Percentiles rank a stretch among this genome's conserved stretches.
Conservation (phyloP, 2,888 invertebrate genomes). For the Papilio demoleus region DNA sequence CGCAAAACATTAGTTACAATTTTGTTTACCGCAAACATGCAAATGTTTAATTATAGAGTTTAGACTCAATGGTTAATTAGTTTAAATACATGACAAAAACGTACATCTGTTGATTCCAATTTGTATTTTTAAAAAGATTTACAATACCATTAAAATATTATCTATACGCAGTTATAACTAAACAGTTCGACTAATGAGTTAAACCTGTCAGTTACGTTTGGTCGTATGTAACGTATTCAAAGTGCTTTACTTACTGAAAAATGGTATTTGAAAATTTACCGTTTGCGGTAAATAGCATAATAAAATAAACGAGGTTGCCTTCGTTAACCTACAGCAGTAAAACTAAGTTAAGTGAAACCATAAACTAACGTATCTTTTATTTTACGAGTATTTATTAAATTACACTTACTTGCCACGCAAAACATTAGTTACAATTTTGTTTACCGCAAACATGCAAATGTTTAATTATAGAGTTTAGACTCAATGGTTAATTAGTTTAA, state of each 20-base stretch:
- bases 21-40: constrained; percentile 12
- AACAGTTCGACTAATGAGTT: too few relatives aligned
- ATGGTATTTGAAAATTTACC: background rate
- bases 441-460: constrained; percentile 15
- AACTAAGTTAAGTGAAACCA: constrained; percentile 23
- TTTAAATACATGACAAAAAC: background rate
- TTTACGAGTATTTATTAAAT: too few relatives aligned
- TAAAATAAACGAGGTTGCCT: constrained; percentile 19
- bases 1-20: constrained; percentile 8
- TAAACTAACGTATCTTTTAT: constrained; percentile 22
- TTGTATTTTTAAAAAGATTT: background rate
- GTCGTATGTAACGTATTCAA: too few relatives aligned
- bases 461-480: constrained; percentile 6
- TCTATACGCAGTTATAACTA: too few relatives aligned
- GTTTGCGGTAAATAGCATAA: constrained; percentile 22
- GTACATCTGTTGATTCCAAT: background rate
- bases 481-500: constrained; percentile 1
- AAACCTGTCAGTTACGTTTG: too few relatives aligned
- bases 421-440: constrained; percentile 7
- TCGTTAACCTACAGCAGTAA: constrained; percentile 16
- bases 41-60: constrained; percentile 13
- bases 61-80: background rate
- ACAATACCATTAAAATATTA: too few relatives aligned
- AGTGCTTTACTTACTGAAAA: constrained; percentile 14
- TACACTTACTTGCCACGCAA: background rate